Base-by-base conservation (phyloP, 2,113 vertebrate species). In the Spheniscus mendiculus region DNA sequence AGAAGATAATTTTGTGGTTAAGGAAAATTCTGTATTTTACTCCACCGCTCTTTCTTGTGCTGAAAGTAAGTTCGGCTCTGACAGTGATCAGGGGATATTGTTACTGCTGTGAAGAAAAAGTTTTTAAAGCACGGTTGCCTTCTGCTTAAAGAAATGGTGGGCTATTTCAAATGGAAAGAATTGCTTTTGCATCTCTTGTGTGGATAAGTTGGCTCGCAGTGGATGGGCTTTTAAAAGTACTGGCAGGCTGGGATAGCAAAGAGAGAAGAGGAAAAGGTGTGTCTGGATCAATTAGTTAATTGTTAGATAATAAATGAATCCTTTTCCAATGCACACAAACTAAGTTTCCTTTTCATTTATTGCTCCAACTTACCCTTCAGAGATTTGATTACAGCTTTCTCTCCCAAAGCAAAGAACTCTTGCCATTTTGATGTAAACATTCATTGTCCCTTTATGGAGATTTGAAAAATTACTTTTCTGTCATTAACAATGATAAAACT, bases 281-380 rank as follows among this genome's bases (percentile, higher is more conserved):
- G 66, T 69, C 66, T 89, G 83, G 52, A 85, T 96, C 89, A 89
- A 50, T 73, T 87, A 63, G 45, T 90, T 84, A 90, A 87, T 81
- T 87, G 61, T 83, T 80, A 82, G 91, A 44, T 95, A 94, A 87
- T 56, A 94, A 96, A 85, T 69, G 2, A 79, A n/a, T 76, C 69
- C 40, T 85, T 61, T 89, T 81, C 81, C 78, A 87, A 5, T 65
- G 81, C 52, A 70, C 45, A 82, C 80, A 87, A 74, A 89, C 36
- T 52, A 71, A 91, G 69, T 66, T 87, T 92, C 79, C 79, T 94
- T 96, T 87, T 89, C 32, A 87, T 90, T 90, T 92, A 59, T 47
- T 93, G 50, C 38, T 73, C 32, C 18, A 44, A 9, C 69, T 92
- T 92, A 55, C 77, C n/a, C 67, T 82, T 79, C 45, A 56, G 58